A percentile compares a stretch with the other conserved stretches of the same genome.
Evolutionary conservation across 2,888 invertebrate genomes (phyloP).

Genomic region (Hemithea aestivaria): DNA sequence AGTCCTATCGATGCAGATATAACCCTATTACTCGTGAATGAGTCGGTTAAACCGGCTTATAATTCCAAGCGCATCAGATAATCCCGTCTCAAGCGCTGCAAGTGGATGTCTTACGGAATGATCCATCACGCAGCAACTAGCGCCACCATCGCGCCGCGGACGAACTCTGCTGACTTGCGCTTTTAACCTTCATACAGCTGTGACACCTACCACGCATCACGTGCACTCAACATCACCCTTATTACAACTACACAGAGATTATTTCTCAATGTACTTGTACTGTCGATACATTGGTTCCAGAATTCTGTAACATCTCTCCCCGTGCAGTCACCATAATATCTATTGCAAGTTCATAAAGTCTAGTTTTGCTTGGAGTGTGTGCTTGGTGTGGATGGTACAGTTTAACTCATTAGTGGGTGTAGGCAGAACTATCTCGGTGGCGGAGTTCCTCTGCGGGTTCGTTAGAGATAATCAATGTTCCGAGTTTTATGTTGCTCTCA

Average conservation of each 20-base stretch:
- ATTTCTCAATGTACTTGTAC: constrained; percentile 1
- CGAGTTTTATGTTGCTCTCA: constrained; percentile 6
- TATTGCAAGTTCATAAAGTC: constrained; percentile 1
- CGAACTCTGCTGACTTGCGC: too few species aligned
- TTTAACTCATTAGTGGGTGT: constrained; percentile 21
- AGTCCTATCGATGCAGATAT: too few species aligned
- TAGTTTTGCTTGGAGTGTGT: not conserved
- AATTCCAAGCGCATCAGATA: too few species aligned
- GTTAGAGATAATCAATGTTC: constrained; percentile 20
- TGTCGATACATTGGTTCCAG: constrained; percentile 1
- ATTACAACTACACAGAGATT: constrained; percentile 1
- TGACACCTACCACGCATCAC: too few species aligned
- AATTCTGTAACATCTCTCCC: not conserved
- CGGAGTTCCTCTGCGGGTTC: constrained; percentile 16
- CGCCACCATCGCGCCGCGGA: too few species aligned
- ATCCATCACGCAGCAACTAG: too few species aligned
- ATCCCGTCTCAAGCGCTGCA: too few species aligned
- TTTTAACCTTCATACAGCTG: too few species aligned
- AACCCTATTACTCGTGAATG: too few species aligned
- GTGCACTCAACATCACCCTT: constrained; percentile 2
- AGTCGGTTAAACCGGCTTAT: too few species aligned
- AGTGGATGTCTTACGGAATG: too few species aligned
- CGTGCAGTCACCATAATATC: not conserved
- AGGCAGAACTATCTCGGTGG: constrained; percentile 18
- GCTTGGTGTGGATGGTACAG: constrained; percentile 1